Evolutionary conservation across 2,113 vertebrate species (phyloP).

Genomic region (Romanogobio albipinnatus): DNA sequence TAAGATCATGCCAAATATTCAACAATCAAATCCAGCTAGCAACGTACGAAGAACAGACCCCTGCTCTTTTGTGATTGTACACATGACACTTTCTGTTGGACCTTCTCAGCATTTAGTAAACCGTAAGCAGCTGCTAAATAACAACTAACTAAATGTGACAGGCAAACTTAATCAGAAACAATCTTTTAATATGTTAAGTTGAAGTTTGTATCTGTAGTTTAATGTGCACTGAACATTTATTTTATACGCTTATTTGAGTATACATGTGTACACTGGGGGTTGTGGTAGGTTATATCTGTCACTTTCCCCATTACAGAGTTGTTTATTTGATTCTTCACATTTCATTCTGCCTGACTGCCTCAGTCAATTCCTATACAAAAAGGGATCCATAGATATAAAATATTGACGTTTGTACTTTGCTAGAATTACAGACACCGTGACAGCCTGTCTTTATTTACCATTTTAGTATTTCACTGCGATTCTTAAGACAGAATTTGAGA

Average conservation of each 20-base stretch:
- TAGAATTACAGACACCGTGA: conserved; percentile 16
- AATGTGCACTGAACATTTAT: background rate
- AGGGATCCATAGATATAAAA: conserved; percentile 43
- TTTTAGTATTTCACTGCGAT: conserved; percentile 36
- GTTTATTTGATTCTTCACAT: conserved; percentile 43
- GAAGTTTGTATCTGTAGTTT: background rate
- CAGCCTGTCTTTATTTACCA: conserved; percentile 38
- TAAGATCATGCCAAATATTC: too few relatives aligned
- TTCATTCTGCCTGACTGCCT: conserved; percentile 39
- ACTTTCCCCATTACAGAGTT: conserved; percentile 40
- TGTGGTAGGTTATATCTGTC: background rate
- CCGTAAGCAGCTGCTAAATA: background rate
- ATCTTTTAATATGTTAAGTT: background rate
- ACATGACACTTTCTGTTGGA: background rate
- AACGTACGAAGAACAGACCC: too few relatives aligned
- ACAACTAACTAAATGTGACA: background rate
- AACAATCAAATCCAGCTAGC: too few relatives aligned
- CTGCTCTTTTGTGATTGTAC: background rate
- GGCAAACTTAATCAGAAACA: background rate
- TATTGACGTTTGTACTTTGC: conserved; percentile 43
- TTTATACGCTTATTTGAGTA: background rate
- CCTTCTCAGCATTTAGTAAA: background rate
- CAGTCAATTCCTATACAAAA: conserved; percentile 38
- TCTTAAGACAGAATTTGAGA: conserved; percentile 10
- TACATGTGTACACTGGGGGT: background rate